Evolutionary conservation across 1,140 invertebrate genomes (phyloP).

Genomic region (Leptinotarsa lineolata): DNA sequence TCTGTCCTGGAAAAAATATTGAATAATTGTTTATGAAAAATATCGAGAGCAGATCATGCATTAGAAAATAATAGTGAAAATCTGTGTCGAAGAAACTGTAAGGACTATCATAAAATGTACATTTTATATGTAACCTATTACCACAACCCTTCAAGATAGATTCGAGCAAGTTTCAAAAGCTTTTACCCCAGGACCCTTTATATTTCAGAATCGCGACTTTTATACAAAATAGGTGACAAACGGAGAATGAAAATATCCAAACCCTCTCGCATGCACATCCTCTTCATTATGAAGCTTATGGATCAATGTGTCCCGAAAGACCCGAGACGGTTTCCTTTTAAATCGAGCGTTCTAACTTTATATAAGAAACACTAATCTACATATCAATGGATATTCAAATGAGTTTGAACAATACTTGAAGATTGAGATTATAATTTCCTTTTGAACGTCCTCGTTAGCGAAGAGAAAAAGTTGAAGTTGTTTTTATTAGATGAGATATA

Average conservation of each 20-base stretch:
- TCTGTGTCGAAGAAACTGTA: no score
- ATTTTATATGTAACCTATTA: background rate
- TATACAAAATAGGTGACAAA: background rate
- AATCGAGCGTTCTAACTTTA: conserved; percentile 8
- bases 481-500: conserved; percentile 19
- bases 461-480: conserved; percentile 23
- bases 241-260: background rate
- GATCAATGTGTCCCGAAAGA: background rate
- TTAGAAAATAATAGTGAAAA: no score
- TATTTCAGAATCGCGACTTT: background rate
- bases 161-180: background rate
- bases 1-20: no score
- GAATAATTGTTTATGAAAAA: no score
- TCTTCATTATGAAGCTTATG: background rate
- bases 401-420: conserved; percentile 24
- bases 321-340: background rate
- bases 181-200: background rate
- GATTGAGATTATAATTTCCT: conserved; percentile 24
- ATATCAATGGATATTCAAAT: conserved; percentile 27
- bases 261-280: background rate
- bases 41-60: no score
- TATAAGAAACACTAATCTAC: conserved; percentile 8
- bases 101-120: background rate
- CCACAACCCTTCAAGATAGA: background rate
- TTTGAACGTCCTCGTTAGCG: background rate